Evolutionary conservation across 2,888 invertebrate genomes (phyloP).

Genomic region (Drepana falcataria): DNA sequence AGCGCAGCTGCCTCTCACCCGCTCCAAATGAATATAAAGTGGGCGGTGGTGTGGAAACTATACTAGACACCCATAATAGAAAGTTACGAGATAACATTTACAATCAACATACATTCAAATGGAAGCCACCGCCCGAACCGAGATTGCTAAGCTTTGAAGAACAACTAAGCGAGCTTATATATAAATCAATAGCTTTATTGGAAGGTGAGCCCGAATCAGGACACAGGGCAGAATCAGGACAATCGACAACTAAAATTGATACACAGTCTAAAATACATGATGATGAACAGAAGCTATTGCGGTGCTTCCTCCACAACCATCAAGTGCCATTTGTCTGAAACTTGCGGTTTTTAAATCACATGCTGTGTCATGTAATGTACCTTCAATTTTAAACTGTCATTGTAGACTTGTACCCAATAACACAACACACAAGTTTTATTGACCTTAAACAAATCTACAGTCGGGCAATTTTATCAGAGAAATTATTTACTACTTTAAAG

Average conservation of each 20-base stretch:
- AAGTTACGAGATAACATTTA: conserved; percentile 43
- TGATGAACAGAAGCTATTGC: conserved; percentile 25
- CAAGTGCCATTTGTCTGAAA: conserved; percentile 9
- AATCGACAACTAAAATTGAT: neutral
- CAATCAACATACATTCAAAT: conserved; percentile 35
- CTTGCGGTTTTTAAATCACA: too few relatives aligned
- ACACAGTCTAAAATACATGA: neutral
- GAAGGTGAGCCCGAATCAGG: conserved; percentile 21
- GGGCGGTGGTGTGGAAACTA: conserved; percentile 43
- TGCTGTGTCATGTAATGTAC: too few relatives aligned
- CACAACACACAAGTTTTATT: too few relatives aligned
- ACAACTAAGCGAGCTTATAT: conserved; percentile 34
- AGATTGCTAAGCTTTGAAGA: conserved; percentile 31
- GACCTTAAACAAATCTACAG: too few relatives aligned
- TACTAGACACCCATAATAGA: conserved; percentile 52
- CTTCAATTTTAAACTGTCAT: too few relatives aligned
- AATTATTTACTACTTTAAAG: too few relatives aligned
- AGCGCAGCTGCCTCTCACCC: conserved; percentile 24
- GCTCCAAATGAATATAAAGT: conserved; percentile 52
- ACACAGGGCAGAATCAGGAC: conserved; percentile 2
- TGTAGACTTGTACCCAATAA: too few relatives aligned
- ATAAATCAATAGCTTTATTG: conserved; percentile 44
- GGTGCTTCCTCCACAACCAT: conserved; percentile 30
- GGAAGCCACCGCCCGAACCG: conserved; percentile 29
- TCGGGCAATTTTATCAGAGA: too few relatives aligned